Evolutionary conservation across 2,113 vertebrate species (phyloP).

Genomic region (Ursus arctos): DNA sequence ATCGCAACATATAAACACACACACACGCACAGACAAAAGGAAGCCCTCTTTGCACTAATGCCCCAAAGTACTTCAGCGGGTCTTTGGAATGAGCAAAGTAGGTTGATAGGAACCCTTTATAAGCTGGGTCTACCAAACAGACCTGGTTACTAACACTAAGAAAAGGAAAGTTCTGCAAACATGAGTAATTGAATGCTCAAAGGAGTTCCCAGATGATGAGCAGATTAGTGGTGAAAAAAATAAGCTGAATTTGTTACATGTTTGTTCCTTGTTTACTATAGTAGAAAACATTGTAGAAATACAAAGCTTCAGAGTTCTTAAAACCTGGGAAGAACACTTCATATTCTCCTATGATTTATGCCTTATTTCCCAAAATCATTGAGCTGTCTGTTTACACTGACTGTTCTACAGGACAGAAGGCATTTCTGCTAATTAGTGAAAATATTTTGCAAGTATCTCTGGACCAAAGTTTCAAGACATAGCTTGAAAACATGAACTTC

Average conservation of each 20-base stretch:
- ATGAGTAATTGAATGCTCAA: not conserved
- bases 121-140: not conserved
- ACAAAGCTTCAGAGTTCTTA: not conserved
- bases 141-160: not conserved
- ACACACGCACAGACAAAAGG: not conserved
- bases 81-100: not conserved
- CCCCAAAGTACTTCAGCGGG: not conserved
- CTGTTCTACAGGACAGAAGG: not conserved
- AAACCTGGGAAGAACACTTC: not conserved
- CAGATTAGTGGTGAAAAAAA: slow-evolving; percentile 28
- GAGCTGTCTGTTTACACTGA: not conserved
- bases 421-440: not conserved
- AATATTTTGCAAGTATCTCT: not conserved
- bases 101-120: not conserved
- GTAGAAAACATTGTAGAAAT: not conserved
- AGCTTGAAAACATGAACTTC: not conserved
- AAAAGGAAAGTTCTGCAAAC: not conserved
- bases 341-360: not conserved
- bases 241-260: not conserved
- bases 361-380: not conserved
- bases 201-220: not conserved
- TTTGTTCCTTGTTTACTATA: slow-evolving; percentile 9
- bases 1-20: not conserved
- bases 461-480: not conserved
- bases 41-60: not conserved